Evolutionary conservation across 1,140 invertebrate species (phyloP).

Genomic region (Phymorhynchus buccinoides): DNA sequence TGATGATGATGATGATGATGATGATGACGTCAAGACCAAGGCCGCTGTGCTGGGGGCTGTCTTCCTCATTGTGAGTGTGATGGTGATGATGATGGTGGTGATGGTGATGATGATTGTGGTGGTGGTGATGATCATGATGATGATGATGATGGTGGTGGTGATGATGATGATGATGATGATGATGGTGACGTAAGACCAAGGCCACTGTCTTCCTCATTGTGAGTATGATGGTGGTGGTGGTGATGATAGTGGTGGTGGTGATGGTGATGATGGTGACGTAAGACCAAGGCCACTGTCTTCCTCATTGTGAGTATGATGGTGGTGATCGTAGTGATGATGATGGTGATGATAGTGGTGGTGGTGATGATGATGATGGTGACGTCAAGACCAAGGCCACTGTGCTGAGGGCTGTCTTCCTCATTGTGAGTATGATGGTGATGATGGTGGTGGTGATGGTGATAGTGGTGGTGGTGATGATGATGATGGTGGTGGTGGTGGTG

Average conservation of each 20-base stretch:
- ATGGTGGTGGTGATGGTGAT: background rate
- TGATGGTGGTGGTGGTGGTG: background rate
- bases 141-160: background rate
- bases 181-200: no score
- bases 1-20: background rate
- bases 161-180: no score
- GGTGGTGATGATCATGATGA: background rate
- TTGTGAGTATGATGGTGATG: conserved; percentile 64
- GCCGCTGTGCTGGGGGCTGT: background rate
- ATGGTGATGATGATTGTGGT: background rate
- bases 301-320: no score
- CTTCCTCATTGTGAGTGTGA: background rate
- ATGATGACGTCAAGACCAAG: background rate
- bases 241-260: no score
- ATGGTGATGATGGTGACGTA: no score
- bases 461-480: background rate
- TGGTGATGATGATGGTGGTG: background rate
- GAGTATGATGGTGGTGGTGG: no score
- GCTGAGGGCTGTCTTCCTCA: conserved; percentile 79
- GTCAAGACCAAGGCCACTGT: conserved; percentile 87
- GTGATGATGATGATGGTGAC: no score
- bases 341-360: no score
- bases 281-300: no score
- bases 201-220: no score
- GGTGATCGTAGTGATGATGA: no score